Base-by-base conservation (phyloP, 1,140 invertebrate species). In the Leptopilina clavipes region DNA sequence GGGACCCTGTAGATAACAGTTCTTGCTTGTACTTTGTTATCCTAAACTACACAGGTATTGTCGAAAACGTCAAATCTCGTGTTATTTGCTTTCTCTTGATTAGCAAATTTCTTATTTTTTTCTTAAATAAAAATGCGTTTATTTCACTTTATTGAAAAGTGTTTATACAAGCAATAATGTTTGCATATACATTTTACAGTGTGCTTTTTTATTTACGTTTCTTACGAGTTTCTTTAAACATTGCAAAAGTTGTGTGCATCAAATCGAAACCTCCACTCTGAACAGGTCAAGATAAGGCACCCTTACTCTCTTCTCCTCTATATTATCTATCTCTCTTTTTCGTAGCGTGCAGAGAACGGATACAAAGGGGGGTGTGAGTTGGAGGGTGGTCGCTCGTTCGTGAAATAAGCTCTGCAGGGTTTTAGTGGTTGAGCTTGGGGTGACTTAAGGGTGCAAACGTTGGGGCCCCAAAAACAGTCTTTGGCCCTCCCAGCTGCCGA, bases 391-490 rank as follows among this genome's bases (percentile, higher is more conserved):
- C 87, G 88, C 76, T 90, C 88, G 88, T 83, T 89, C 89, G 89
- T 90, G 86, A 90, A 90, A 90, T 90, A 89, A 90, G 89, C 89
- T 89, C 86, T 83, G 87, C 85, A 83, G 86, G 88, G 88, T 84
- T 89, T 88, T 85, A 84, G 89, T 88, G 89, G 88, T 89, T 89
- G 86, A 84, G 86, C 87, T 86, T 85, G 77, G 82, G 86, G 85
- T 82, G 84, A 84, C 87, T 90, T 89, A 88, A 81, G 79, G 84
- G 82, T 72, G 75, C 40, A 72, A 81, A 81, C 56, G 72, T 79
- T 79, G 73, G 75, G 76, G 78, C 83, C 80, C 82, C 83, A 80
- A 83, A 87, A 87, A 85, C 71, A 75, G 78, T 76, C 81, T 77
- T 75, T 74, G 79, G 72, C 79, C 77, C 81, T 75, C 85, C 86